Evolutionary conservation across 2,113 vertebrate species (phyloP).

Genomic region (Heteronetta atricapilla): DNA sequence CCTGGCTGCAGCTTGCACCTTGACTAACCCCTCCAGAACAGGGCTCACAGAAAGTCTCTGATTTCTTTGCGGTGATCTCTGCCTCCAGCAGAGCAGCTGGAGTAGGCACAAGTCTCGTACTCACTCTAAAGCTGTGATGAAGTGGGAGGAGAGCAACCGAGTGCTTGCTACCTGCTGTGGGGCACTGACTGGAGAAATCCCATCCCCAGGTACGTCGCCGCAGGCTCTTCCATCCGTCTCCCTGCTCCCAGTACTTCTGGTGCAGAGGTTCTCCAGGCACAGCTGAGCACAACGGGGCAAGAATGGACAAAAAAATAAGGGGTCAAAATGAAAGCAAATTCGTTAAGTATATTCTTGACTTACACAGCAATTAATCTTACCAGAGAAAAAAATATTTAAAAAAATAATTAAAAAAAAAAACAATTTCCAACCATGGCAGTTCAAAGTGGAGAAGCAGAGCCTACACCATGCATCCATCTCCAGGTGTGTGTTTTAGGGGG

Average conservation of each 20-base stretch:
- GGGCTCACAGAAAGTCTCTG: not conserved
- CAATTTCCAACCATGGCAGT: not conserved
- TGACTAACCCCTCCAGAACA: not conserved
- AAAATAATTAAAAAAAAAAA: too few species aligned
- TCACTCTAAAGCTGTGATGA: not conserved
- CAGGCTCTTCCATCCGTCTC: not conserved
- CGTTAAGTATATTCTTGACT: not conserved
- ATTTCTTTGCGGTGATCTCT: not conserved
- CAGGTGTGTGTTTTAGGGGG: not conserved
- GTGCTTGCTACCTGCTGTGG: too few species aligned
- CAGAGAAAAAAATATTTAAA: too few species aligned
- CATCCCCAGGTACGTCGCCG: not conserved
- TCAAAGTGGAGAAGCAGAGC: not conserved
- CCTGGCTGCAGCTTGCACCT: not conserved
- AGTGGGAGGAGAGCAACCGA: not conserved
- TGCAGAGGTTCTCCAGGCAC: not conserved
- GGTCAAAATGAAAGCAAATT: not conserved
- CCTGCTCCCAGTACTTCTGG: not conserved
- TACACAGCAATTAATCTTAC: not conserved
- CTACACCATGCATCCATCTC: accelerated
- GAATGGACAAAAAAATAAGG: not conserved
- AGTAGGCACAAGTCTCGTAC: not conserved
- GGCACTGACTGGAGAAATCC: not conserved
- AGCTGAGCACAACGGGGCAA: not conserved
- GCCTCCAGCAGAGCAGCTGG: not conserved